Percentiles rank a stretch among this genome's conserved stretches.
Evolutionary conservation across 2,113 vertebrate genomes (phyloP).

Genomic region (Paradisaea rubra): DNA sequence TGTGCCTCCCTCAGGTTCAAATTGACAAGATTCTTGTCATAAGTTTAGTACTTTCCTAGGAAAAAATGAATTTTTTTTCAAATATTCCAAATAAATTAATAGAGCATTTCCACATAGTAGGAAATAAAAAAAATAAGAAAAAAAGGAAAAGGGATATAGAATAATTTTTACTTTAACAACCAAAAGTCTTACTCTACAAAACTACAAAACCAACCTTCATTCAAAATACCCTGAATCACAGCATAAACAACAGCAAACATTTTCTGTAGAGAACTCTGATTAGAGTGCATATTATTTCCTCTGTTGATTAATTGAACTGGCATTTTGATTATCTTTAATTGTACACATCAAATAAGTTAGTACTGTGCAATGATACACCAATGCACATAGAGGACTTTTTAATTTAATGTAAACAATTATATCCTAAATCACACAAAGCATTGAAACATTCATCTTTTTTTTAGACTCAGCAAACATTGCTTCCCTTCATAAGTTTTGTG

Average conservation of each 20-base stretch:
- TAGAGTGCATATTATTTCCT: neutral
- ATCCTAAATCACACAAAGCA: neutral
- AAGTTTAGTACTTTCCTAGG: neutral
- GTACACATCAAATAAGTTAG: neutral
- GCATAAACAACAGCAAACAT: neutral
- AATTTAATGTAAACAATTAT: neutral
- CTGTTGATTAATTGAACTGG: neutral
- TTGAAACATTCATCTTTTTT: neutral
- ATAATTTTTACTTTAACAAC: neutral
- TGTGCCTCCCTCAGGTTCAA: neutral
- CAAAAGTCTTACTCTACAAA: neutral
- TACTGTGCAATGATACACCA: neutral
- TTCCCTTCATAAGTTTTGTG: neutral
- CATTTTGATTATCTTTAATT: neutral
- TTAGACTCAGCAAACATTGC: neutral
- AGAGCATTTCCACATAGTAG: neutral
- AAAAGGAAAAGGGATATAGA: fast-evolving
- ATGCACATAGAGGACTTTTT: neutral
- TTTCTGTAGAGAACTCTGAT: neutral
- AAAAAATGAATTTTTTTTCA: neutral
- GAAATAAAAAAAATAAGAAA: neutral
- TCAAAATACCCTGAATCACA: neutral
- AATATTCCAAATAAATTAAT: neutral
- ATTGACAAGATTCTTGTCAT: neutral
- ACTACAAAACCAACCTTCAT: neutral